Evolutionary conservation across 1,140 invertebrate species (phyloP), one percentile per base, ranked within the genome.

Genomic region (Polyergus mexicanus): DNA sequence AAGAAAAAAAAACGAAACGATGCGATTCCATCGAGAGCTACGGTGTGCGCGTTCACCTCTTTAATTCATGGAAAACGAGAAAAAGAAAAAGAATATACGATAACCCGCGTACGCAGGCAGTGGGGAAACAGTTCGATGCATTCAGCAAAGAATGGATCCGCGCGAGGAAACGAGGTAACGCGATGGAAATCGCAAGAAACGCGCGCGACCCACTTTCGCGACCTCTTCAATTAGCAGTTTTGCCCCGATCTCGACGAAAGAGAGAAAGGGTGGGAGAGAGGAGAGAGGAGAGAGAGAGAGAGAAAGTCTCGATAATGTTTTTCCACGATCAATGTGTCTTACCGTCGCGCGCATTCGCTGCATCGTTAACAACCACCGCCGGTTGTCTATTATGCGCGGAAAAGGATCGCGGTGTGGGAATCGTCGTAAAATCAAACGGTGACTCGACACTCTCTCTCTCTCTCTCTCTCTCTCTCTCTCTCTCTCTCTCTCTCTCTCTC

Each of bases 141-240:
- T 6, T 25, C 28, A 10, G 10, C 51, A 19, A 69, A 71, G 65
- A 78, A 66, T 65, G 44, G 47, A 56, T 38, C 10, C 19, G 19
- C 22, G 63, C 51, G 25, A 8, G 74, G 19, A 5, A 56, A 84
- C 54, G 60, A 41, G 35, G 56, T 38, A 76, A 47, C 71, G n/a
- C n/a, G 58, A 35, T 84, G 35, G 41, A 75, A 84, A 56, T 65
- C 69, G 44, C 72, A 76, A 76, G 56, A 76, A 62, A 84, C 41
- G 41, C 71, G 58, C 41, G 41, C 71, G 58, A 84, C 44, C 78
- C 66, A 72, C 78, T 81, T 81, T 58, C 51, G 81, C 56, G 58
- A 77, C 32, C 72, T 25, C 56, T 84, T 77, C 69, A 75, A 77
- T 84, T 84, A 84, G 66, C 66, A 16, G 38, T 38, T 66, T 32